A percentile compares a stretch with the other conserved stretches of the same genome.
phyloP scores from a whole-genome alignment of 1,140 invertebrate genomes.

The Dreissena rostriformis region DNA sequence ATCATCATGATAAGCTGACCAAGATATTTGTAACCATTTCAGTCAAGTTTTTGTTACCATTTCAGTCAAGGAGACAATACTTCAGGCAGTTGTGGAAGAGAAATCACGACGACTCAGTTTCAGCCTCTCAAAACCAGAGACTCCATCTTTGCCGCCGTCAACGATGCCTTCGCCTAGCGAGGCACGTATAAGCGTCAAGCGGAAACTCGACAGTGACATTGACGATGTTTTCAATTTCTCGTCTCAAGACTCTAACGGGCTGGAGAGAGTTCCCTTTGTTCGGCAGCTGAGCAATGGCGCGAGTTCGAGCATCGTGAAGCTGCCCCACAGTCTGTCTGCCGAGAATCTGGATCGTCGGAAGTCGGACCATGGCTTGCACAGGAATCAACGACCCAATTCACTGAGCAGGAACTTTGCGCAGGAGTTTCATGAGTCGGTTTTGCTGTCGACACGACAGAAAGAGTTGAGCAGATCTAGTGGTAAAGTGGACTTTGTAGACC shows the following conservation, averaged over 20 bases:
- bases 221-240: slow-evolving; percentile 25
- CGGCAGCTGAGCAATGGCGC: background rate
- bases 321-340: background rate
- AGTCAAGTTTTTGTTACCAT: slow-evolving; percentile 28
- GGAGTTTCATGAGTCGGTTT: slow-evolving; percentile 80
- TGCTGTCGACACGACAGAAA: slow-evolving; percentile 78
- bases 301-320: slow-evolving; percentile 3
- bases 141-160: too few relatives aligned
- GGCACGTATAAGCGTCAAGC: slow-evolving; percentile 46
- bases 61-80: slow-evolving; percentile 59
- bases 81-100: slow-evolving; percentile 54
- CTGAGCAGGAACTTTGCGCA: slow-evolving; percentile 75
- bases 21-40: too few relatives aligned
- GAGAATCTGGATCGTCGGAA: slow-evolving; percentile 17
- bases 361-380: slow-evolving; percentile 1
- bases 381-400: background rate
- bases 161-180: too few relatives aligned
- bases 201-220: slow-evolving; percentile 56
- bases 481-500: background rate
- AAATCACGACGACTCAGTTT: slow-evolving; percentile 36
- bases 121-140: background rate
- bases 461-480: slow-evolving; percentile 23
- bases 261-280: slow-evolving; percentile 8
- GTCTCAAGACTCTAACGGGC: background rate
- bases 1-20: too few relatives aligned